Evolutionary conservation across 2,888 invertebrate species (phyloP).

Genomic region (Mesorhabditis spiculigera): DNA sequence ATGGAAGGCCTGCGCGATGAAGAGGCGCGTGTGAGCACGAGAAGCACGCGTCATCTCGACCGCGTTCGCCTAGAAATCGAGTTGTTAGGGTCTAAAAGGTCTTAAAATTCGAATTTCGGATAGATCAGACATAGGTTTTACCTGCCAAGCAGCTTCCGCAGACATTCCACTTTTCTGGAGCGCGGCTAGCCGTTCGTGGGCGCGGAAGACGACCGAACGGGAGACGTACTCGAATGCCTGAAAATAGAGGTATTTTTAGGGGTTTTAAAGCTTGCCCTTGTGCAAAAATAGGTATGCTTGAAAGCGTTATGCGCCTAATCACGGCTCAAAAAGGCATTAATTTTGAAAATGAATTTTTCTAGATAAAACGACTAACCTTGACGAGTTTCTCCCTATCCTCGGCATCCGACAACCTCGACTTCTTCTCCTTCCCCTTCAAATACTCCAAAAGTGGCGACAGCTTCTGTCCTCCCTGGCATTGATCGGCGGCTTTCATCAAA

Average conservation of each 20-base stretch:
- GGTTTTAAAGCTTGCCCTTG: background rate
- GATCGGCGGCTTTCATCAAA: conserved; percentile 68
- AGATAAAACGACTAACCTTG: no score
- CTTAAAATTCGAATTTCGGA: no score
- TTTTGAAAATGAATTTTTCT: no score
- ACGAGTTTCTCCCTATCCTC: no score
- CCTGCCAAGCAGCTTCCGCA: background rate
- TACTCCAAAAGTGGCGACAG: conserved; percentile 30
- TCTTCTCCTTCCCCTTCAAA: conserved; percentile 19
- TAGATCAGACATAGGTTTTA: no score
- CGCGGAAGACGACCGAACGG: background rate
- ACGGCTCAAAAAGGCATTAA: no score
- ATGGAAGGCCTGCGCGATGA: conserved; percentile 26
- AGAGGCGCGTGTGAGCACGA: conserved; percentile 30
- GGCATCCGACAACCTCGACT: background rate
- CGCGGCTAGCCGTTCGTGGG: background rate
- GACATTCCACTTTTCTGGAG: background rate
- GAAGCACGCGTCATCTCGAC: conserved; percentile 15
- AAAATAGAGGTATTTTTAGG: background rate
- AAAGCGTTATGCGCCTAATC: no score
- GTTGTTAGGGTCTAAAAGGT: no score
- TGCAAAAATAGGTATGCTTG: no score
- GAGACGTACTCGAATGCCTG: conserved; percentile 1
- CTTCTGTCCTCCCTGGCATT: conserved; percentile 33
- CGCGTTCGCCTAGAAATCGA: no score